phyloP scores from a whole-genome alignment of 2,113 vertebrate species.

The Clarias macrocephalus region DNA sequence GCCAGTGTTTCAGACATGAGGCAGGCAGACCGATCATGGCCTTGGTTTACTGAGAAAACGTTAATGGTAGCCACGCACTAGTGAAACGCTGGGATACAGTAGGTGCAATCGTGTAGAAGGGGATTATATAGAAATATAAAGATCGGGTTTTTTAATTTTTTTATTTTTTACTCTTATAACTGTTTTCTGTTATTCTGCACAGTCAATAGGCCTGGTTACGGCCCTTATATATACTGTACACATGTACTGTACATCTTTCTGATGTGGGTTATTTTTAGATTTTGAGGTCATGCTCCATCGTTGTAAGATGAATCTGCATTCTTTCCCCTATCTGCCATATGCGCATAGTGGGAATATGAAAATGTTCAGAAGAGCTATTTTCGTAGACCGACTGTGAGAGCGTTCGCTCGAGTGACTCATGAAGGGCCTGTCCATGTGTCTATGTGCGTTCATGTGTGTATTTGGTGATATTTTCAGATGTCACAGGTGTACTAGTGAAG shows the following conservation, averaged over 20 bases:
- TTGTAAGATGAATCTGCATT: constrained; percentile 33
- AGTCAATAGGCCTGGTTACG: too few relatives aligned
- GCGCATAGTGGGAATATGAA: constrained; percentile 21
- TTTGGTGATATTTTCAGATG: constrained; percentile 21
- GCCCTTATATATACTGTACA: constrained; percentile 13
- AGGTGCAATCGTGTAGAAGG: too few relatives aligned
- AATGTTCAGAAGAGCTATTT: constrained; percentile 15
- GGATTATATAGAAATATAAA: too few relatives aligned
- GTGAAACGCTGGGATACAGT: too few relatives aligned
- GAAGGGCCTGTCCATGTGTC: neutral
- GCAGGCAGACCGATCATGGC: too few relatives aligned
- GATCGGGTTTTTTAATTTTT: too few relatives aligned
- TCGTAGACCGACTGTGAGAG: constrained; percentile 23
- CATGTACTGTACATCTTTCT: constrained; percentile 13
- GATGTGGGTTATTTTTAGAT: constrained; percentile 47
- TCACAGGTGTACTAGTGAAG: constrained; percentile 37
- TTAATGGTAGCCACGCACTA: too few relatives aligned
- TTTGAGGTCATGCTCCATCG: constrained; percentile 20
- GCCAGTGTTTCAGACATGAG: too few relatives aligned
- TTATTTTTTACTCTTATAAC: too few relatives aligned
- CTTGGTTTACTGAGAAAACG: too few relatives aligned
- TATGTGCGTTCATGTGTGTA: constrained; percentile 19
- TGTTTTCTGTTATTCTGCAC: too few relatives aligned
- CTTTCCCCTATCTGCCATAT: constrained; percentile 15
- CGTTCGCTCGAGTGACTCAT: constrained; percentile 4